A percentile compares a stretch with the other conserved stretches of the same genome.
These are phyloP conservation scores for Marmota flaviventris DNA, from an alignment of 2,113 vertebrate species.

Conservation along the genomic window DNA sequence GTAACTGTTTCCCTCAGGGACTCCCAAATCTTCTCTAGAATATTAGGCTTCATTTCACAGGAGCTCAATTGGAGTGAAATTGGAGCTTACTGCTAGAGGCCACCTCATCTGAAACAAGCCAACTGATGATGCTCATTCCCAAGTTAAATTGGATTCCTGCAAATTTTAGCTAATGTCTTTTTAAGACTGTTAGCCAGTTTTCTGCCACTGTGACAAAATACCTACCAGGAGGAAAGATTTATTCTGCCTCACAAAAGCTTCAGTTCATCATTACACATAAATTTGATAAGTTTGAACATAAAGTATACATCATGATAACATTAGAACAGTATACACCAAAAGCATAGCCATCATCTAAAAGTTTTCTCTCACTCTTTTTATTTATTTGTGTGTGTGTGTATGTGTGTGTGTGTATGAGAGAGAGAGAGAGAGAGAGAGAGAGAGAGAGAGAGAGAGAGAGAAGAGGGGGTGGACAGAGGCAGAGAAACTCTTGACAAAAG, in stretches of 20 bases:
- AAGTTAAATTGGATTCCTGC: neutral
- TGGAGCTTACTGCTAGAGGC: neutral
- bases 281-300: neutral
- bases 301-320: neutral
- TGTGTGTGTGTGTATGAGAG: too few species aligned
- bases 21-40: neutral
- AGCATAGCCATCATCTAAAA: neutral
- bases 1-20: neutral
- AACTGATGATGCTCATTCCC: neutral
- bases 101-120: neutral
- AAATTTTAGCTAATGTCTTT: neutral
- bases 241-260: neutral
- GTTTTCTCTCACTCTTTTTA: neutral
- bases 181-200: neutral
- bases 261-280: neutral
- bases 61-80: neutral
- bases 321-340: neutral
- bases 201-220: too few species aligned
- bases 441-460: too few species aligned
- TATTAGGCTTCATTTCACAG: neutral
- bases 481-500: neutral
- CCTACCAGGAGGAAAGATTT: neutral
- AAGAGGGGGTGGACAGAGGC: too few species aligned
- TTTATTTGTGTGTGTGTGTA: neutral
- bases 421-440: too few species aligned